These are phyloP conservation scores for Himalopsyche tibetana DNA, from an alignment of 2,888 invertebrate species.

Conservation along the genomic window DNA sequence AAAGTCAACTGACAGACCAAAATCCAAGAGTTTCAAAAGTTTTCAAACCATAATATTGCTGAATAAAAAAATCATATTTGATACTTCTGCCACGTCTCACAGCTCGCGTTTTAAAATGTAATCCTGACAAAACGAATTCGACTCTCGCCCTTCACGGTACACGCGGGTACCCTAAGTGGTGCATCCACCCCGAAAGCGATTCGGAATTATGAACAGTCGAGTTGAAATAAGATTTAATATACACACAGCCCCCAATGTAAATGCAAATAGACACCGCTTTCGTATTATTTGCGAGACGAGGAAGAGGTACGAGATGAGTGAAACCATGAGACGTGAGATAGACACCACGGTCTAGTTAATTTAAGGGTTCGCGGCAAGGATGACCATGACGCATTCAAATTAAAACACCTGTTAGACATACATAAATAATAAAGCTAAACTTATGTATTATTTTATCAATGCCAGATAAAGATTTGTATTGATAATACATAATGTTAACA, in stretches of 20 bases:
- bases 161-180: slow-evolving; percentile 52
- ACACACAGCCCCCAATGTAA: slow-evolving; percentile 64
- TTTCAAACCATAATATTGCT: neutral
- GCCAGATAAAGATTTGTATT: no score
- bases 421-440: no score
- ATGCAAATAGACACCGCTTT: slow-evolving; percentile 64
- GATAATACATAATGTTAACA: no score
- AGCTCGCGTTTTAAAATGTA: neutral
- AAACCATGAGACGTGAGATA: slow-evolving; percentile 40
- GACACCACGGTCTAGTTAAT: slow-evolving; percentile 61
- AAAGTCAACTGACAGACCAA: no score
- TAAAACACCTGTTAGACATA: slow-evolving; percentile 1
- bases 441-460: no score
- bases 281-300: slow-evolving; percentile 36
- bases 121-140: slow-evolving; percentile 36
- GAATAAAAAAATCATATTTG: neutral
- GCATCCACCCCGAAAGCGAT: slow-evolving; percentile 59
- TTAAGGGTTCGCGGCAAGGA: slow-evolving; percentile 58
- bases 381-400: neutral
- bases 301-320: slow-evolving; percentile 48
- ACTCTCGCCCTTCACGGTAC: slow-evolving; percentile 13
- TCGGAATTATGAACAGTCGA: slow-evolving; percentile 66
- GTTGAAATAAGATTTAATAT: slow-evolving; percentile 66
- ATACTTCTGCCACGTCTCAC: neutral
- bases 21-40: no score